Conservation (phyloP, 2,888 invertebrate species). For the Eupithecia insigniata region DNA sequence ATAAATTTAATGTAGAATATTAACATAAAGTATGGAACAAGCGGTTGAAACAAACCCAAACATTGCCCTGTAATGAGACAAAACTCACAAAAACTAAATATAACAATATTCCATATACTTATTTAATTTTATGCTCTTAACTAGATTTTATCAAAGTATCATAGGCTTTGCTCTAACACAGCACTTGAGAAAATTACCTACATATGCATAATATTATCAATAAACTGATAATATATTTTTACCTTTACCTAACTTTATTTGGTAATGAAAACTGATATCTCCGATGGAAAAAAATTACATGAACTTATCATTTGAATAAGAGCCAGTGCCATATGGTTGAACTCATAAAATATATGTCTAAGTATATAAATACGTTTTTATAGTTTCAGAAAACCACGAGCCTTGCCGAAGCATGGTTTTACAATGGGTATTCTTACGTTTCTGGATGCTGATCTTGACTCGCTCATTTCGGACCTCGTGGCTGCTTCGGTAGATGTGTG, state of each 20-base stretch:
- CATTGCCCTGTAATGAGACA: no score
- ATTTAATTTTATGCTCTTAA: no score
- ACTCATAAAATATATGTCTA: neutral
- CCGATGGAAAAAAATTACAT: neutral
- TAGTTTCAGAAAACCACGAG: neutral
- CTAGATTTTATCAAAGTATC: neutral
- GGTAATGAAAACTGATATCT: constrained; percentile 54
- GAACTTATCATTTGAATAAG: neutral
- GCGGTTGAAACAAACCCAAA: no score
- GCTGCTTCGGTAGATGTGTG: constrained; percentile 60
- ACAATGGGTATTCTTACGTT: constrained; percentile 59
- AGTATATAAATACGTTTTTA: neutral
- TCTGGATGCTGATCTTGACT: constrained; percentile 62
- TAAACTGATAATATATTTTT: constrained; percentile 21
- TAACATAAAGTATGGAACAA: no score
- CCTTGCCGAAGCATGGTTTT: neutral
- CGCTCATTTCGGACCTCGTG: constrained; percentile 59
- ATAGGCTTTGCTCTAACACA: no score
- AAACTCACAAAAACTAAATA: no score
- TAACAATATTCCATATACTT: no score
- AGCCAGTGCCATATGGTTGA: neutral
- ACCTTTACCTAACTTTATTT: constrained; percentile 43
- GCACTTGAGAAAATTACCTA: neutral
- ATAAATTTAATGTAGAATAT: no score
- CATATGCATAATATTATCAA: neutral